Evolutionary conservation across 2,113 vertebrate species (phyloP), one percentile per base, ranked within the genome.

Genomic region (Cinclus cinclus): DNA sequence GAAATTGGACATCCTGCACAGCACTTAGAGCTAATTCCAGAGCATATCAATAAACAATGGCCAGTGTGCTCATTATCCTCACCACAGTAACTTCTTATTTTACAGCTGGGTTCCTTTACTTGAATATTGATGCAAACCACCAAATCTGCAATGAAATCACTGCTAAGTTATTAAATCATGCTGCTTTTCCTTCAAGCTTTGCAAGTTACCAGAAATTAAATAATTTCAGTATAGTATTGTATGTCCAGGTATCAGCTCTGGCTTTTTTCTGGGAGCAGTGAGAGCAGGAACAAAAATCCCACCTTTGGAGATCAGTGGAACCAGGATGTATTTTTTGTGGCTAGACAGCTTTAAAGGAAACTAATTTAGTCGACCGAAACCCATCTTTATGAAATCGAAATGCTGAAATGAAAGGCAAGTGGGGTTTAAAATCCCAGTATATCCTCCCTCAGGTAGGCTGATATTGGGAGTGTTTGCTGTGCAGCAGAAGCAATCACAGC

Each of bases 171-270:
- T 83, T 94, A 77, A 89, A 77, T 77, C 55, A 13, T 90, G 83
- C 59, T 90, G 88, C 0, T 84, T 95, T 60, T 73, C 82, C 31
- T 60, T 91, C 86, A 74, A 73, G 67, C 33, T 1, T 49, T 70
- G 46, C 89, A 92, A 77, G 89, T 86, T 78, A 92, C 64, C 83
- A 41, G 28, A 77, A 70, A 64, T 90, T 42, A 83, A 87, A 93
- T 91, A 0, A 87, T 88, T 87, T 83, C 46, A 53, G 14, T 74
- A 4, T 14, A 10, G 2, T n/a, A 21, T 44, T 59, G 46, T 64
- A 25, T 1, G 64, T 56, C 55, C 60, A 52, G 60, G 47, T 89
- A 47, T 74, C 86, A 93, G 68, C 55, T 76, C 46, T 63, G 49
- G 7, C 14, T 65, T 77, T 77, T 70, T 89, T 63, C 42, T 64